Percentiles rank a stretch among this genome's conserved stretches.
Conservation (phyloP, 2,113 vertebrate species). For the Siniperca chuatsi region DNA sequence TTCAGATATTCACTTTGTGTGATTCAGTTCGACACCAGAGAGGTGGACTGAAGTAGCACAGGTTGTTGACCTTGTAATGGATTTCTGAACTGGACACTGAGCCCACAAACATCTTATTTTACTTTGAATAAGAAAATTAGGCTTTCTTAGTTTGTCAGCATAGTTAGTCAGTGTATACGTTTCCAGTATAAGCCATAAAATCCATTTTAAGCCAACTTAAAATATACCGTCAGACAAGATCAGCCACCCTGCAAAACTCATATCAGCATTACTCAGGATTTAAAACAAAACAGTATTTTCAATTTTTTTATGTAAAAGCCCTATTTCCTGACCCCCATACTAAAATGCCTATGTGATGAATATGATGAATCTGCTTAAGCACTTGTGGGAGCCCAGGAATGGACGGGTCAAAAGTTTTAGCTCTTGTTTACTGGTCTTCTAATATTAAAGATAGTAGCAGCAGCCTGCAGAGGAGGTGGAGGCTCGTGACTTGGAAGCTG, state of each 20-base stretch:
- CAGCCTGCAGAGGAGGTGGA: conserved; percentile 57
- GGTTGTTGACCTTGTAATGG: conserved; percentile 29
- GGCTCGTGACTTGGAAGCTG: conserved; percentile 60
- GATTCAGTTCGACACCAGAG: conserved; percentile 31
- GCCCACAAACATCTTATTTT: conserved; percentile 2
- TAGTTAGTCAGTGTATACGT: conserved; percentile 12
- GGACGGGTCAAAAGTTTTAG: conserved; percentile 64
- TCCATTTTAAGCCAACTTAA: conserved; percentile 29
- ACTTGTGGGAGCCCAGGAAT: conserved; percentile 63
- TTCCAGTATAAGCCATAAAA: conserved; percentile 32
- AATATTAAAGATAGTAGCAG: conserved; percentile 49
- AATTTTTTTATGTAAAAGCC: conserved; percentile 67
- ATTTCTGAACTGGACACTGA: conserved; percentile 39
- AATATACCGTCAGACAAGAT: conserved; percentile 28
- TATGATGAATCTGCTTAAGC: conserved; percentile 71
- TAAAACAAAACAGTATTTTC: conserved; percentile 46
- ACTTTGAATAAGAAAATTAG: conserved; percentile 22
- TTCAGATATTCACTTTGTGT: conserved; percentile 46
- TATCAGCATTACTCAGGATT: conserved; percentile 30
- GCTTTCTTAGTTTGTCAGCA: not conserved
- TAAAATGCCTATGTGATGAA: conserved; percentile 63
- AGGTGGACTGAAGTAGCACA: conserved; percentile 27
- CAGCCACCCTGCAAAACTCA: conserved; percentile 26
- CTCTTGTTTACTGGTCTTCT: conserved; percentile 51
- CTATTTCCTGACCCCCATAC: conserved; percentile 49